Evolutionary conservation across 1,140 invertebrate species (phyloP).

Genomic region (Scaptomyza montana): DNA sequence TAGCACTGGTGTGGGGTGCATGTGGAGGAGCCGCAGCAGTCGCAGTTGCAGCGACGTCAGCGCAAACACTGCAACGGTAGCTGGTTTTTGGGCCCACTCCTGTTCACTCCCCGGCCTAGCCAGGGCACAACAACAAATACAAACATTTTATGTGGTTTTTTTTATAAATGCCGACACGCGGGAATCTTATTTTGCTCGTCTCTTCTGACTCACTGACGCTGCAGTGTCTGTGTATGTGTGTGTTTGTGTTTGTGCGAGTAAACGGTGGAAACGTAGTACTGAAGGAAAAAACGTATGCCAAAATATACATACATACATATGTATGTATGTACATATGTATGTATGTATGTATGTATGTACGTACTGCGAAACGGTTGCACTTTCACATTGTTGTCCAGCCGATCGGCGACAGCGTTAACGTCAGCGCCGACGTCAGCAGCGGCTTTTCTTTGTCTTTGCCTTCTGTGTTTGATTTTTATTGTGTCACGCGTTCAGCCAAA

Average conservation of each 20-base stretch:
- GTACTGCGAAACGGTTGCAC: constrained; percentile 54
- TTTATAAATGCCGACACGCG: constrained; percentile 30
- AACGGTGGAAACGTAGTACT: constrained; percentile 32
- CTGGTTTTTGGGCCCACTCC: constrained; percentile 16
- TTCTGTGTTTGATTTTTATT: constrained; percentile 60
- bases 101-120: constrained; percentile 22
- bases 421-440: constrained; percentile 6
- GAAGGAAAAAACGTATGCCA: constrained; percentile 42
- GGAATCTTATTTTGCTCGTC: constrained; percentile 6
- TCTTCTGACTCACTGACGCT: constrained; percentile 5
- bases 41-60: constrained; percentile 39
- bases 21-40: constrained; percentile 42
- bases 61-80: constrained; percentile 39
- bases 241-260: constrained; percentile 8
- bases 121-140: constrained; percentile 12
- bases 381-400: constrained; percentile 41
- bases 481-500: constrained; percentile 71
- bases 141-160: constrained; percentile 25
- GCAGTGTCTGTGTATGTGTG: constrained; percentile 10
- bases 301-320: constrained; percentile 14
- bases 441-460: constrained; percentile 60
- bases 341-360: no score
- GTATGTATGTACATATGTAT: no score
- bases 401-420: constrained; percentile 36
- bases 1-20: constrained; percentile 45